Evolutionary conservation across 2,888 invertebrate species (phyloP), one percentile per base, ranked within the genome.

Genomic region (Alentia gelatinosa): DNA sequence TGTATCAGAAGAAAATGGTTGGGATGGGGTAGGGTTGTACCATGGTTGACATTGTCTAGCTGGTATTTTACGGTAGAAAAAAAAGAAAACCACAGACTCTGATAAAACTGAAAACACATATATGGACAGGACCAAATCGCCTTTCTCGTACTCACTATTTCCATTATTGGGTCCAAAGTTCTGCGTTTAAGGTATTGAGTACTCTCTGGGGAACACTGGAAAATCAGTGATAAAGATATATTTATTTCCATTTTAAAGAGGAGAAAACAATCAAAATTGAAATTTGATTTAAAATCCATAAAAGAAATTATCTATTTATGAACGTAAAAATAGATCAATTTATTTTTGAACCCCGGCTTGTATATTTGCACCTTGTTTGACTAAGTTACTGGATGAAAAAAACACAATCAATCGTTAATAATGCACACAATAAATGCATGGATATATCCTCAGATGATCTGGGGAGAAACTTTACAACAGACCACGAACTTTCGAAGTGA

Each of bases 161-260:
- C 86, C 86, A 86, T 86, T 47, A 86, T 86, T 42, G 86, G 86
- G 26, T 86, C 86, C 86, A 86, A 86, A 86, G 86, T 86, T 86
- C 86, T 86, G 26, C 86, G 3, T 86, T 12, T 47, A 5, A 86
- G 86, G 35, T 26, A 47, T 42, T 86, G 26, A 86, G 40, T 47
- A 47, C 19, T 35, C 47, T 86, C 86, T 23, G 42, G 86, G 26
- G 86, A 86, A 86, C 47, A 86, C 86, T 86, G 86, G 86, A 86
- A 86, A 47, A 86, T 86, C 30, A 86, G 86, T 47, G 50, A 86
- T n/a, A 86, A 23, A 39, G 15, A 74, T 74, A n/a, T 35, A 83
- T 5, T 83, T 42, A 83, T 23, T 37, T 83, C 30, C 42, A 83
- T 1, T 40, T n/a, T n/a, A n/a, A n/a, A n/a, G n/a, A n/a, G n/a